phyloP scores from a whole-genome alignment of 2,888 invertebrate genomes.

The Erpobdella octoculata region DNA sequence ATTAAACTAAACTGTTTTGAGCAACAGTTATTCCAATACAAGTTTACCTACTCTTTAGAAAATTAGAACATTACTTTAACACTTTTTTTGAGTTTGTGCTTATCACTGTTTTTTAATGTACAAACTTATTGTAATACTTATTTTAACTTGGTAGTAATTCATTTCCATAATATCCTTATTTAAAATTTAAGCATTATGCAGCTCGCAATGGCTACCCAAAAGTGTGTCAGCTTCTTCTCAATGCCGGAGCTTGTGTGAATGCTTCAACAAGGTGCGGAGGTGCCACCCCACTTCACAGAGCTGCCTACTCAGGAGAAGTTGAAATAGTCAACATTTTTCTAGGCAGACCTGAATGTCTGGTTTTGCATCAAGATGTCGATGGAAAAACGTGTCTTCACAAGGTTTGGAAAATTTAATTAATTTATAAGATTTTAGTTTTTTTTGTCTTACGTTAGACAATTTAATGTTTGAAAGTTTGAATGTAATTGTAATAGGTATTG shows the following conservation, averaged over 20 bases:
- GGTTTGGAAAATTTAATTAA: neutral
- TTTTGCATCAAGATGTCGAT: conserved; percentile 7
- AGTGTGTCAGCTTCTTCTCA: conserved; percentile 64
- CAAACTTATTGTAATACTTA: no score
- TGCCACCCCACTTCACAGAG: conserved; percentile 75
- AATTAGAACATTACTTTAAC: no score
- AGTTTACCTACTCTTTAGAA: no score
- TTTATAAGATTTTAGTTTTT: neutral
- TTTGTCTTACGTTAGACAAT: neutral
- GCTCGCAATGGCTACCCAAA: conserved; percentile 68
- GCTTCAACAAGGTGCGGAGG: conserved; percentile 66
- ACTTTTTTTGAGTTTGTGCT: no score
- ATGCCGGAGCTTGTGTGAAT: conserved; percentile 67
- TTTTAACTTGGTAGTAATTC: neutral
- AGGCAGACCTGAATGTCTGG: neutral
- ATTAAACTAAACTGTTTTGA: no score
- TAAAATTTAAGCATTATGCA: conserved; percentile 65
- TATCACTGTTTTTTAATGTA: no score
- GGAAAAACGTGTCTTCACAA: conserved; percentile 25
- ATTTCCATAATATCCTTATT: neutral
- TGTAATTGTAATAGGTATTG: no score
- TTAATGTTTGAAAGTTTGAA: no score
- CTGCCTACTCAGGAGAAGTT: conserved; percentile 63
- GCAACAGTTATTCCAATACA: no score
- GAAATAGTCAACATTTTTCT: conserved; percentile 62